Evolutionary conservation across 53 echinoderm and acorn worm genomes (phyloP).

Genomic region (Zoroaster sp.): DNA sequence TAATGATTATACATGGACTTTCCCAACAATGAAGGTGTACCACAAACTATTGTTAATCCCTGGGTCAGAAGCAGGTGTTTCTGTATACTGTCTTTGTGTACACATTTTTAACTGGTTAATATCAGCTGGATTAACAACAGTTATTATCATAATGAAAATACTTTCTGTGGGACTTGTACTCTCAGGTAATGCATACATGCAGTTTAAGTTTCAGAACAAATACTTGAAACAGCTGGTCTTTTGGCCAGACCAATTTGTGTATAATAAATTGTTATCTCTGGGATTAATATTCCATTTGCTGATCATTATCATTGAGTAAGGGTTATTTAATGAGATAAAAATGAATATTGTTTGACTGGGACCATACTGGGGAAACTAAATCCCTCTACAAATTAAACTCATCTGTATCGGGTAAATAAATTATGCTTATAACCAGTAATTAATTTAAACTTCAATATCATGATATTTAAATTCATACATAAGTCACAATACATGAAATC

Average conservation of each 20-base stretch:
- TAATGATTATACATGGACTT: slow-evolving; percentile 8
- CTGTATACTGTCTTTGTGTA: background rate
- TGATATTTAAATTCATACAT: too few relatives aligned
- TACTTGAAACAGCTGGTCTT: slow-evolving; percentile 37
- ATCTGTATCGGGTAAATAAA: too few relatives aligned
- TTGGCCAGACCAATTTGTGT: background rate
- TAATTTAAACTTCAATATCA: too few relatives aligned
- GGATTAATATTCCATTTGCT: background rate
- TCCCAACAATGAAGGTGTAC: background rate
- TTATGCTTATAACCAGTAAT: too few relatives aligned
- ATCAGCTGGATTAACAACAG: slow-evolving; percentile 17
- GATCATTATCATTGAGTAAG: slow-evolving; percentile 6
- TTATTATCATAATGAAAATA: background rate
- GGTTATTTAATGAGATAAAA: background rate
- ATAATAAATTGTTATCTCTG: background rate
- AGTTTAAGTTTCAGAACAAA: slow-evolving; percentile 16
- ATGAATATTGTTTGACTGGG: background rate
- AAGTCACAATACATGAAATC: too few relatives aligned
- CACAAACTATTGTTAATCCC: slow-evolving; percentile 39
- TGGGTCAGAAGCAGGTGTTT: slow-evolving; percentile 52
- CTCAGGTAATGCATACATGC: background rate
- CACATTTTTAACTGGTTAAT: slow-evolving; percentile 44
- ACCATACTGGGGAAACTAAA: background rate
- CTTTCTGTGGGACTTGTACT: background rate
- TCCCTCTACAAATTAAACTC: background rate